Conservation (phyloP, 2,888 invertebrate genomes). For the Amblyjoppa proteus region DNA sequence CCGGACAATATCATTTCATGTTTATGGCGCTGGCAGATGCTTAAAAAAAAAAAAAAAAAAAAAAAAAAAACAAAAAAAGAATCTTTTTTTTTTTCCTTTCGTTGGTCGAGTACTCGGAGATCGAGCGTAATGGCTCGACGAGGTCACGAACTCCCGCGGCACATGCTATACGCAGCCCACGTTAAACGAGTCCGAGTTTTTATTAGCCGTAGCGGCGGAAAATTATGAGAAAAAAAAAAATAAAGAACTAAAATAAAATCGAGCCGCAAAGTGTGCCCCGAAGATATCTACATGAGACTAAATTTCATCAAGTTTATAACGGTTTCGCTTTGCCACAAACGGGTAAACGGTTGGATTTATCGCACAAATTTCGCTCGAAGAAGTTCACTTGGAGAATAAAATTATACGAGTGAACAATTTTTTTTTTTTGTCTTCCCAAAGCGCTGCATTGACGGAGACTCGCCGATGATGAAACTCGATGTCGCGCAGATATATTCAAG, state of each 20-base stretch:
- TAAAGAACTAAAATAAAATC: background rate
- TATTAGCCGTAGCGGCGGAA: constrained; percentile 24
- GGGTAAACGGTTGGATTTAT: too few species aligned
- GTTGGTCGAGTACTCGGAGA: constrained; percentile 12
- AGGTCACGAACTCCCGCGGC: constrained; percentile 54
- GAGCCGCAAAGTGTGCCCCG: background rate
- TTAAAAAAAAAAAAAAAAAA: background rate
- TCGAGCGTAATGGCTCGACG: constrained; percentile 53
- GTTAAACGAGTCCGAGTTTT: constrained; percentile 58
- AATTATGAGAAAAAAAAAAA: constrained; percentile 16
- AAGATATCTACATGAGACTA: too few species aligned
- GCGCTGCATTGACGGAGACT: too few species aligned
- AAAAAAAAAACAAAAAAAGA: too few species aligned
- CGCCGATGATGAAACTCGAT: too few species aligned
- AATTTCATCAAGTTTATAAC: too few species aligned
- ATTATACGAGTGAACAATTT: too few species aligned
- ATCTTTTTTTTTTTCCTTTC: background rate
- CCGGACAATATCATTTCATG: constrained; percentile 58
- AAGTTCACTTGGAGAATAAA: too few species aligned
- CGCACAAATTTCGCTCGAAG: too few species aligned
- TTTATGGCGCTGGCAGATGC: constrained; percentile 28
- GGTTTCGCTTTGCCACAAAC: too few species aligned
- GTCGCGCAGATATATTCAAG: too few species aligned
- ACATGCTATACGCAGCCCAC: constrained; percentile 32
- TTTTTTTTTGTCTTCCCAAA: too few species aligned